A percentile compares a stretch with the other conserved stretches of the same genome.
Conservation (phyloP, 2,797 vertebrate species). For the Amniataba percoides region DNA sequence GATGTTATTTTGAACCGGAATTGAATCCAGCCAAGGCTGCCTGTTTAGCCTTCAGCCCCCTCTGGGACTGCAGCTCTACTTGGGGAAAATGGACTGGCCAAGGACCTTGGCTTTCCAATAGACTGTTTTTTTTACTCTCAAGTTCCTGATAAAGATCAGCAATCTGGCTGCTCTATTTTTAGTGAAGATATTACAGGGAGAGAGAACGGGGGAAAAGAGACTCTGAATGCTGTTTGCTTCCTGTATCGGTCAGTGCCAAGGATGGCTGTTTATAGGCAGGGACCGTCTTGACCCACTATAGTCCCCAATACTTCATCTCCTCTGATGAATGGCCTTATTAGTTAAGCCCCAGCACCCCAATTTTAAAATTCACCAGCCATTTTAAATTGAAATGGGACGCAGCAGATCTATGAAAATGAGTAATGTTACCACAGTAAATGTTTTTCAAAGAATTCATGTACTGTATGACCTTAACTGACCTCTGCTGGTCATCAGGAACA, state of each 20-base stretch:
- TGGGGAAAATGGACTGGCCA: conserved; percentile 38
- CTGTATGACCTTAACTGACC: conserved; percentile 16
- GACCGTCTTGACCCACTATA: conserved; percentile 23
- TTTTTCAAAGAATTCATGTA: conserved; percentile 14
- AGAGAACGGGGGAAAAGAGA: not conserved
- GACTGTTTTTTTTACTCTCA: conserved; percentile 39
- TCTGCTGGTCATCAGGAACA: conserved; percentile 11
- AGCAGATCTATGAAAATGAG: conserved; percentile 32
- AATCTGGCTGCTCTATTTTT: conserved; percentile 75
- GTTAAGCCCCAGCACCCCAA: conserved; percentile 28
- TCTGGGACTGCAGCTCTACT: conserved; percentile 33
- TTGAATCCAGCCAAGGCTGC: conserved; percentile 32
- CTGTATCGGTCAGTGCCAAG: conserved; percentile 33
- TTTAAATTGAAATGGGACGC: conserved; percentile 36
- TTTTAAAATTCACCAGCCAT: conserved; percentile 32
- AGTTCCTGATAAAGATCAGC: conserved; percentile 76
- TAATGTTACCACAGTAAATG: conserved; percentile 1
- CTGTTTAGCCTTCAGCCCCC: conserved; percentile 19
- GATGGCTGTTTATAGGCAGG: conserved; percentile 45
- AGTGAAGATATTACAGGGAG: conserved; percentile 50
- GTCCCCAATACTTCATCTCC: conserved; percentile 30
- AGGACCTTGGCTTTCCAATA: conserved; percentile 52
- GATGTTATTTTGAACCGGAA: conserved; percentile 23
- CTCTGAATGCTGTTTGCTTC: conserved; percentile 40
- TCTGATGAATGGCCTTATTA: conserved; percentile 64